These are phyloP conservation scores for Crepidodera aurea DNA, from an alignment of 2,888 invertebrate species.

Conservation along the genomic window DNA sequence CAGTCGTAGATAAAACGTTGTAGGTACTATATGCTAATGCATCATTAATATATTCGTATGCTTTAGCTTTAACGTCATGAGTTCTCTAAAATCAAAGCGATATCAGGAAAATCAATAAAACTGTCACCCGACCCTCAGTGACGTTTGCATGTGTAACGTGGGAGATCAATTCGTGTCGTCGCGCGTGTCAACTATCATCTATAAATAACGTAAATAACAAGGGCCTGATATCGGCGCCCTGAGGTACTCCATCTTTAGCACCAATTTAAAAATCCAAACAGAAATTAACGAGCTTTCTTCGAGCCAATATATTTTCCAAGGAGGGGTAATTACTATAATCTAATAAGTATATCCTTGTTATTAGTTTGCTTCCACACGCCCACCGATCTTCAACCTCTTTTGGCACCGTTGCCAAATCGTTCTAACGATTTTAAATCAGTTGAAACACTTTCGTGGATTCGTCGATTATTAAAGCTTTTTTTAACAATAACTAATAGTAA, in stretches of 20 bases:
- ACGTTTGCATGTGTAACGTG: too few species aligned
- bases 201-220: slow-evolving; percentile 15
- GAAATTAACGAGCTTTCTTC: slow-evolving; percentile 29
- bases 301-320: slow-evolving; percentile 45
- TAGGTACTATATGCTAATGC: too few species aligned
- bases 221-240: slow-evolving; percentile 17
- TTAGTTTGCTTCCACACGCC: slow-evolving; percentile 60
- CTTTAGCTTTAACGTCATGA: too few species aligned
- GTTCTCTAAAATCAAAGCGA: too few species aligned
- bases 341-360: slow-evolving; percentile 57
- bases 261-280: slow-evolving; percentile 31
- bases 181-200: not conserved
- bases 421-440: not conserved
- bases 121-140: too few species aligned
- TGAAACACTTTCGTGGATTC: too few species aligned
- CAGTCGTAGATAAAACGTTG: too few species aligned
- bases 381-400: slow-evolving; percentile 43
- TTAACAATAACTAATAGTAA: too few species aligned
- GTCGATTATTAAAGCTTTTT: too few species aligned
- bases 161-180: not conserved
- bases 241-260: slow-evolving; percentile 23
- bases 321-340: slow-evolving; percentile 58
- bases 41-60: too few species aligned
- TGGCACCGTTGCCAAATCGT: not conserved
- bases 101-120: too few species aligned